These are phyloP conservation scores for Diploptera punctata DNA, from an alignment of 2,888 invertebrate genomes.

Conservation along the genomic window DNA sequence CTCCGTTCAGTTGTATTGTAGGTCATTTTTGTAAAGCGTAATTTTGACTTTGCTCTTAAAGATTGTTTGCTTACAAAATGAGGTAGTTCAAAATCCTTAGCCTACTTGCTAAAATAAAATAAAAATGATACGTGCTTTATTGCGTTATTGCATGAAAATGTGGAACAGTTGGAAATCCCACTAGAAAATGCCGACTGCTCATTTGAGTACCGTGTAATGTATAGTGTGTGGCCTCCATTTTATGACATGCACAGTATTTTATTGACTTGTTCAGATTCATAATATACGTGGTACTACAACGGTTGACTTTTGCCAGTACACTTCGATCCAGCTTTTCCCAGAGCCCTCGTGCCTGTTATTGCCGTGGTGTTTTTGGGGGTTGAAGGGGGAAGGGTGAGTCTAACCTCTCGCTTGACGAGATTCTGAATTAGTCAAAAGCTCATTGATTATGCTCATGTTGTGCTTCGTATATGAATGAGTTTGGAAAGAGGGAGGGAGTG, in stretches of 20 bases:
- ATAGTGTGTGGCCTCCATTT: conserved; percentile 12
- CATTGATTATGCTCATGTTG: conserved; percentile 29
- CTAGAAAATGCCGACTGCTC: not conserved
- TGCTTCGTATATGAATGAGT: conserved; percentile 20
- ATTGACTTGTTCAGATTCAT: conserved; percentile 30
- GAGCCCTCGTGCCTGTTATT: conserved; percentile 1
- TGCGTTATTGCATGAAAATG: conserved; percentile 13
- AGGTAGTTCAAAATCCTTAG: too few relatives aligned
- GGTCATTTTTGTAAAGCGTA: too few relatives aligned
- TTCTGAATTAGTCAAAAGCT: conserved; percentile 29
- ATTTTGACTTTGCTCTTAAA: too few relatives aligned
- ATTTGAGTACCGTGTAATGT: not conserved
- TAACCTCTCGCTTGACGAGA: conserved; percentile 5
- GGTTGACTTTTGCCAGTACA: conserved; percentile 27
- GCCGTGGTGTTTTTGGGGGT: too few relatives aligned
- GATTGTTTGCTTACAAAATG: too few relatives aligned
- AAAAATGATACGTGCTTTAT: too few relatives aligned
- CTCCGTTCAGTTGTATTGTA: too few relatives aligned
- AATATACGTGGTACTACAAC: conserved; percentile 5
- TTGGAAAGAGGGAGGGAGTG: not conserved
- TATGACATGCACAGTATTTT: conserved; percentile 25
- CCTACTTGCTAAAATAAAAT: too few relatives aligned
- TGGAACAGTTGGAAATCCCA: not conserved
- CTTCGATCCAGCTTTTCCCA: conserved; percentile 11
- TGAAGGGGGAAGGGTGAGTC: not conserved